Evolutionary conservation across 2,113 vertebrate genomes (phyloP).

Genomic region (Bos indicus): DNA sequence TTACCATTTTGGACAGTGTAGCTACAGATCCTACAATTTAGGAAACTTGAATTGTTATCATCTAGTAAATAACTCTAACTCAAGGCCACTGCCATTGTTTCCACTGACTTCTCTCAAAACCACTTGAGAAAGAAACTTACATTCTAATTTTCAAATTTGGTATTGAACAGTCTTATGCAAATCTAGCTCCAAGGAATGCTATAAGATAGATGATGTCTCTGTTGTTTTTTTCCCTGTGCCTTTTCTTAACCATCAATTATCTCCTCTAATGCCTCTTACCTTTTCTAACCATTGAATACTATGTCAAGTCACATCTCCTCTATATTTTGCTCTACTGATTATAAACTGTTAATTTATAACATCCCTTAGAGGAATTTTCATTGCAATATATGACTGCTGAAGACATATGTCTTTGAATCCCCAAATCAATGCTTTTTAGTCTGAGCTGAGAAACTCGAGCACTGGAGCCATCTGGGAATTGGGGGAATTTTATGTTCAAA

Average conservation of each 20-base stretch:
- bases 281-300: background rate
- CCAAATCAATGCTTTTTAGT: background rate
- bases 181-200: background rate
- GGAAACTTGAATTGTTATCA: background rate
- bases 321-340: background rate
- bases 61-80: background rate
- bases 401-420: background rate
- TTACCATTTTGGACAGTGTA: background rate
- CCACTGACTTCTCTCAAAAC: background rate
- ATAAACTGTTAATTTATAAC: background rate
- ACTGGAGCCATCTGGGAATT: too few species aligned
- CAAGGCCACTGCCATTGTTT: background rate
- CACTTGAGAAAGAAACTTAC: background rate
- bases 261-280: background rate
- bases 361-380: background rate
- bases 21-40: background rate
- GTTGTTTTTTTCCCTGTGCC: background rate
- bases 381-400: background rate
- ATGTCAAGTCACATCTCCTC: background rate
- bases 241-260: background rate
- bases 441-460: background rate
- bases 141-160: background rate
- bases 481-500: background rate
- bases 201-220: background rate
- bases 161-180: background rate